Evolutionary conservation across 2,888 invertebrate species (phyloP).

Genomic region (Orthosia cruda): DNA sequence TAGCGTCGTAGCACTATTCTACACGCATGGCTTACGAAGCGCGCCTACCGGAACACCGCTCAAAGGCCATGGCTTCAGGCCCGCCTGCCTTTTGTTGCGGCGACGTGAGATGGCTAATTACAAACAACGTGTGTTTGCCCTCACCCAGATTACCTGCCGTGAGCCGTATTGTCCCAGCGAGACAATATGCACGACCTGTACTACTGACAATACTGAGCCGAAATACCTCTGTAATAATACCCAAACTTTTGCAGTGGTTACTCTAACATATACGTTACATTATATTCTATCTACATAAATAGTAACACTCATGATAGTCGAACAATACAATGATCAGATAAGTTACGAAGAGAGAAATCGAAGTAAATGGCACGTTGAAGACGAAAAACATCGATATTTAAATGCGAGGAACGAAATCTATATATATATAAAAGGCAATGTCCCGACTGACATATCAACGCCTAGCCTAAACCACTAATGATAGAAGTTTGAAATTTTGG

Average conservation of each 20-base stretch:
- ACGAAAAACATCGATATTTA: constrained; percentile 31
- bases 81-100: constrained; percentile 74
- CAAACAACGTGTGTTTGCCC: constrained; percentile 77
- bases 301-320: constrained; percentile 13
- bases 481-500: neutral
- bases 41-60: constrained; percentile 68
- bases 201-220: constrained; percentile 51
- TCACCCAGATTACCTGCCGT: constrained; percentile 77
- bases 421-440: constrained; percentile 1
- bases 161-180: constrained; percentile 68
- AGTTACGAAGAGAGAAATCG: constrained; percentile 55
- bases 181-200: constrained; percentile 67
- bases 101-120: constrained; percentile 81
- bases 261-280: constrained; percentile 13
- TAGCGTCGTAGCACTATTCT: constrained; percentile 64
- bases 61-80: constrained; percentile 71
- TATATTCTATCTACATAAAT: constrained; percentile 22
- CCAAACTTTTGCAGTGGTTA: constrained; percentile 45
- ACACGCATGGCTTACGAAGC: constrained; percentile 72
- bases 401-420: constrained; percentile 27
- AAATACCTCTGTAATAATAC: constrained; percentile 58
- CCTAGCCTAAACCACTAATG: no score
- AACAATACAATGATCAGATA: constrained; percentile 57
- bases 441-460: no score
- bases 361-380: constrained; percentile 46